Conservation (phyloP, 2,797 vertebrate genomes). For the Manis crassicaudata region DNA sequence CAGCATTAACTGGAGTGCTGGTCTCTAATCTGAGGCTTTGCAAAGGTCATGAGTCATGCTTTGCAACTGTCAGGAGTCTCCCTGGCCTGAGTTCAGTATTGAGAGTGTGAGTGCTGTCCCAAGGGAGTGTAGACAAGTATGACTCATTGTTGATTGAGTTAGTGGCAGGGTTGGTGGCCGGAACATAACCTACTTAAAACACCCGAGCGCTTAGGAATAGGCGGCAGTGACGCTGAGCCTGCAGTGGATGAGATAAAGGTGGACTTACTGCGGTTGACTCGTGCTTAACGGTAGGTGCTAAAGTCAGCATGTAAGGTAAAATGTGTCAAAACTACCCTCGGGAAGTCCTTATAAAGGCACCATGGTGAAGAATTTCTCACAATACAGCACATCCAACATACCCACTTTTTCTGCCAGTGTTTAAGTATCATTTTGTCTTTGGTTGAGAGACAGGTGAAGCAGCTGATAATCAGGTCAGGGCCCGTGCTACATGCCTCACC, state of each 20-base stretch:
- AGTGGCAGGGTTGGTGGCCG: neutral
- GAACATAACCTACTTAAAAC: neutral
- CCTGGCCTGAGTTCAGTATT: neutral
- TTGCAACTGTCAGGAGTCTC: neutral
- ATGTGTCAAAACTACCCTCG: neutral
- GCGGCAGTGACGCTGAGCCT: neutral
- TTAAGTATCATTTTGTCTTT: neutral
- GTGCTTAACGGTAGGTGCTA: neutral
- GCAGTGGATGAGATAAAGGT: too few species aligned
- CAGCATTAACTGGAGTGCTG: neutral
- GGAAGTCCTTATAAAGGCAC: neutral
- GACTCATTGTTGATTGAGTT: neutral
- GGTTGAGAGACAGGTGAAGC: neutral
- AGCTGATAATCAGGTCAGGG: neutral
- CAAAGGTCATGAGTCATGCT: neutral
- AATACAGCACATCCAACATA: neutral
- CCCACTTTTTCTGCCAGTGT: neutral
- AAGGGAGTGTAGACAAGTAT: neutral
- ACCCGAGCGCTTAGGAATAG: neutral
- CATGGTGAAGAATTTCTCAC: neutral
- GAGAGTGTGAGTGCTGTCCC: neutral
- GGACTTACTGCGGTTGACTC: neutral
- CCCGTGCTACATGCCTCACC: too few species aligned
- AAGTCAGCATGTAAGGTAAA: neutral
- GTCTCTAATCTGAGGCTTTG: neutral